A percentile compares a stretch with the other conserved stretches of the same genome.
Conservation (phyloP, 2,113 vertebrate genomes). For the Onychostoma macrolepis region DNA sequence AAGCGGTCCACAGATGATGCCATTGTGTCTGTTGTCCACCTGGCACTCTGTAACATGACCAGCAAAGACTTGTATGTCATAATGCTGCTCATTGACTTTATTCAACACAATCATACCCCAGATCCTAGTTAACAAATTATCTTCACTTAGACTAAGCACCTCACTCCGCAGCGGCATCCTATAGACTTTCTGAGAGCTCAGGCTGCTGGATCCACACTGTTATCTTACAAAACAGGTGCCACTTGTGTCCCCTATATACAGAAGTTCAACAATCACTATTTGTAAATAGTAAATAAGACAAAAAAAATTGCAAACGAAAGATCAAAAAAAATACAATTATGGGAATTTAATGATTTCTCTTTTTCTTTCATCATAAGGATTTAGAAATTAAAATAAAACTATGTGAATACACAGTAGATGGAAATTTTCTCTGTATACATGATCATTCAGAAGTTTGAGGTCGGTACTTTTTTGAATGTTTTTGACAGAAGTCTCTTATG, state of each 20-base stretch:
- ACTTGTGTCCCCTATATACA: background rate
- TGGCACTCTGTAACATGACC: background rate
- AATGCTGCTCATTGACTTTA: slow-evolving; percentile 1
- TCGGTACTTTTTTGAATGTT: too few species aligned
- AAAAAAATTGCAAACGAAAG: too few species aligned
- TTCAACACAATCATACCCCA: background rate
- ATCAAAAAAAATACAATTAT: too few species aligned
- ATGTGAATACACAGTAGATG: too few species aligned
- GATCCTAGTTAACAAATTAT: background rate
- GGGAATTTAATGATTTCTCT: too few species aligned
- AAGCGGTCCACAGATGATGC: background rate
- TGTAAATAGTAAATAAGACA: too few species aligned
- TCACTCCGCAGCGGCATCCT: background rate
- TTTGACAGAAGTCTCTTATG: too few species aligned
- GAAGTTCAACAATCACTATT: too few species aligned
- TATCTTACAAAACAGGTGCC: background rate
- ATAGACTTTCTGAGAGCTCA: background rate
- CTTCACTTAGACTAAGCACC: background rate
- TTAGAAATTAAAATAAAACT: too few species aligned
- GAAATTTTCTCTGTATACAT: too few species aligned
- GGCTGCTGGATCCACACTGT: background rate
- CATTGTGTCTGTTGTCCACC: background rate
- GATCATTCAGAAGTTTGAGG: too few species aligned
- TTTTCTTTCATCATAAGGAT: too few species aligned
- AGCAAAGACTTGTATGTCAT: background rate